Base-by-base conservation (phyloP, 2,888 invertebrate species). In the Eristalis pertinax region DNA sequence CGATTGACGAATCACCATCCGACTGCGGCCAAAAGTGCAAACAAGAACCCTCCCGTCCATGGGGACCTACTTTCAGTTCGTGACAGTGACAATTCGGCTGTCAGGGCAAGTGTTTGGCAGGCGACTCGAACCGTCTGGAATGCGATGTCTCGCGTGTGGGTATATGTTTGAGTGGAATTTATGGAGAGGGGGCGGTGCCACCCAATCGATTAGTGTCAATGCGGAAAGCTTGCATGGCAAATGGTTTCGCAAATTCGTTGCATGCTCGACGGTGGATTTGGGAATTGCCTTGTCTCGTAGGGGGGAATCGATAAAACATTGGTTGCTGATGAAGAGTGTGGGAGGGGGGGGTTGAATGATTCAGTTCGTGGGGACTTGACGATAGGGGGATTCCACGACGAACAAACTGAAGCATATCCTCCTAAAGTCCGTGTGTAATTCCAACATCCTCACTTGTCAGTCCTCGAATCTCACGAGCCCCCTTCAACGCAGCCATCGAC, bases 141-240 rank as follows among this genome's bases (percentile, higher is more conserved):
- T 19, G 63, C 58, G 75, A 81, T 75, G 81, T 69, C 29, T 81
- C 38, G 64, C 64, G 58, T 35, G 68, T 75, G 50, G 50, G 50
- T 43, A 22, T 22, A 50, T 50, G n/a, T 50, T n/a, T 32, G 35
- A 62, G 63, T n/a, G n/a, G n/a, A n/a, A n/a, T n/a, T n/a, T n/a
- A n/a, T n/a, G n/a, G 62, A 43, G 43, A 73, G 62, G 63, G 58
- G 19, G n/a, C 58, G 32, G 38, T 24, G 62, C 32, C 64, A 43
- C 69, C 10, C 50, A 60, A 81, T 70, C 81, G 81, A 81, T 81
- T 81, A 68, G 73, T 74, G 74, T 74, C 80, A 74, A 80, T 74
- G 60, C 69, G 67, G 73, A 50, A 70, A 29, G 38, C 56, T 70
- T 70, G 38, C 24, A 32, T 58, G 43, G 24, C 41, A n/a, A 65